Percentiles rank a stretch among this genome's conserved stretches.
Conservation (phyloP, 1,140 invertebrate genomes). For the Ips nitidus region DNA sequence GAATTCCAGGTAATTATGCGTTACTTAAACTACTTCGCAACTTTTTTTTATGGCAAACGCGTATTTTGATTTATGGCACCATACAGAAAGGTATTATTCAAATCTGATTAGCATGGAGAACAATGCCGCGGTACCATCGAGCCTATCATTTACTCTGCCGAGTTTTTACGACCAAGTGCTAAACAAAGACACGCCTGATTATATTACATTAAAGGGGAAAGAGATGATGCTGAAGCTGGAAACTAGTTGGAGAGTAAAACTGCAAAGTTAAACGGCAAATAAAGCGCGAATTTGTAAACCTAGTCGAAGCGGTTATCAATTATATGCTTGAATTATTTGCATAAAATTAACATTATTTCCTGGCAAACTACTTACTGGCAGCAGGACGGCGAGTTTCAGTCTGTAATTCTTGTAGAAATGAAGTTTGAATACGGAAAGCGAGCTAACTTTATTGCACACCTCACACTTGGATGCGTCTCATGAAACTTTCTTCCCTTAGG, state of each 20-base stretch:
- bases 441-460: slow-evolving; percentile 27
- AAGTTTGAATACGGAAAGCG: slow-evolving; percentile 18
- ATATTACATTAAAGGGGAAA: not conserved
- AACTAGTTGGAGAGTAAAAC: not conserved
- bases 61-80: not conserved
- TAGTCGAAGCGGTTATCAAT: slow-evolving; percentile 17
- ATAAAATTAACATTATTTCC: slow-evolving; percentile 35
- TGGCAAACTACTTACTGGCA: slow-evolving; percentile 21
- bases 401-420: slow-evolving; percentile 16
- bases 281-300: not conserved
- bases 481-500: not conserved
- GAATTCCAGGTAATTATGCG: not conserved
- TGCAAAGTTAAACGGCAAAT: not conserved
- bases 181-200: slow-evolving; percentile 11
- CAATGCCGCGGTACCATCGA: slow-evolving; percentile 10
- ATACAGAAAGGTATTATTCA: slow-evolving; percentile 11
- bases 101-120: slow-evolving; percentile 12
- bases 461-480: slow-evolving; percentile 11
- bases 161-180: slow-evolving; percentile 1
- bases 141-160: slow-evolving; percentile 13
- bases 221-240: not conserved
- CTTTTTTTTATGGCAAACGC: not conserved
- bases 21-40: slow-evolving; percentile 2
- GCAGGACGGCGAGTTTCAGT: slow-evolving; percentile 18
- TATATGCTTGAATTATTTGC: slow-evolving; percentile 34